Conservation (phyloP, 1,140 invertebrate genomes). For the Brachionus rubens region DNA sequence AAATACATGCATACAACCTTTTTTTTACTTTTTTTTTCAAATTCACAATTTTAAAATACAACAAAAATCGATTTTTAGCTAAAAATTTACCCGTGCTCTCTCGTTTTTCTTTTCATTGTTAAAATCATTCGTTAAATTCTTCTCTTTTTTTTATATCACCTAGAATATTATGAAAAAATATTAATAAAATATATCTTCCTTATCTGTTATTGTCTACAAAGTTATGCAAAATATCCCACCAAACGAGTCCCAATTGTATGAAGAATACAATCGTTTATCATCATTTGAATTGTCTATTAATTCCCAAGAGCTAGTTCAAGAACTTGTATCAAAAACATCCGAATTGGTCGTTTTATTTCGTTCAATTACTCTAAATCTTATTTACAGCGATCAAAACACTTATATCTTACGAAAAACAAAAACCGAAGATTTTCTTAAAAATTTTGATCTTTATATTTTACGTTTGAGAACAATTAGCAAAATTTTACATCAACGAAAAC, state of each 20-base stretch:
- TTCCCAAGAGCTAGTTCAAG: slow-evolving; percentile 34
- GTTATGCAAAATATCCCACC: slow-evolving; percentile 35
- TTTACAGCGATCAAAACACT: slow-evolving; percentile 31
- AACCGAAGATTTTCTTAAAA: not conserved
- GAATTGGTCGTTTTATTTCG: not conserved
- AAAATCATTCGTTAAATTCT: too few species aligned
- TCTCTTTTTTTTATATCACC: too few species aligned
- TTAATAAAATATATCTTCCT: too few species aligned
- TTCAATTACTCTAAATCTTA: not conserved
- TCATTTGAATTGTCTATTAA: slow-evolving; percentile 40
- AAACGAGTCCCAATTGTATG: slow-evolving; percentile 9
- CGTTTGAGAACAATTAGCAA: slow-evolving; percentile 12
- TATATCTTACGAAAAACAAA: slow-evolving; percentile 31
- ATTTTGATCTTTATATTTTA: not conserved
- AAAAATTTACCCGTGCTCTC: too few species aligned
- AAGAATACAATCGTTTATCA: slow-evolving; percentile 36
- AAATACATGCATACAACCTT: too few species aligned
- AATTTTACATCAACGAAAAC: slow-evolving; percentile 13
- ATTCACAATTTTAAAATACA: too few species aligned
- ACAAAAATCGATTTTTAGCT: too few species aligned
- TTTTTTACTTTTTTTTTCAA: too few species aligned
- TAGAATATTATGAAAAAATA: too few species aligned
- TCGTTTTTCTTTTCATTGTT: too few species aligned
- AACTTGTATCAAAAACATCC: not conserved
- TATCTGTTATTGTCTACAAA: not conserved